Base-by-base conservation (phyloP, 1,140 invertebrate species). In the Drosophila lacertosa region DNA sequence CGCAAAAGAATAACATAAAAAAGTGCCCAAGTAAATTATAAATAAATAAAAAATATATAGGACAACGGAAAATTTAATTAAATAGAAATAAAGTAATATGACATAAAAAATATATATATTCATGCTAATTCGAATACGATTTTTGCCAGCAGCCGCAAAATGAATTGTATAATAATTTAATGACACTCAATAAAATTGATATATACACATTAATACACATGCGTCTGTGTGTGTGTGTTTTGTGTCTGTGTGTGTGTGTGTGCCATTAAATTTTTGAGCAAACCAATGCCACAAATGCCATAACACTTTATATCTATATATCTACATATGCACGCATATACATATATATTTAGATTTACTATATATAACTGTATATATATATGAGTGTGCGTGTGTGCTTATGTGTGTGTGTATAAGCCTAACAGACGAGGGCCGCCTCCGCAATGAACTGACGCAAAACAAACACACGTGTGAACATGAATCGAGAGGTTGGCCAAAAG, bases 381-480 rank as follows among this genome's bases (percentile, higher is more conserved):
- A 16, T 29, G 4, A 16, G n/a, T 35, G 39, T 29, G 13, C 7
- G 24, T 16, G 33, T 29, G 32, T 26, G 22, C 13, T 6, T 32
- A 11, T n/a, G 18, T 32, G 11, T 50, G 24, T 62, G 2, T 44
- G 18, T 66, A 40, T 64, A 51, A 26, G 65, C 35, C 50, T 54
- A 55, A 70, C 68, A 78, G 50, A 22, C 48, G 40, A n/a, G 48
- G 29, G 37, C 60, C 80, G 60, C 80, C 80, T 71, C 68, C 73
- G 26, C 81, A 65, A 54, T 18, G 55, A 70, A 65, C 47, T 51
- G 64, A 44, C 50, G 48, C 77, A 67, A 86, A 77, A 81, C 86
- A 84, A 84, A 86, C 81, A 84, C 82, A 84, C 82, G 81, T 84
- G 81, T 74, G 81, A 84, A 86, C 62, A 81, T 62, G 73, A 84